These are phyloP conservation scores for Coremacera marginata DNA, from an alignment of 2,888 invertebrate genomes.

Conservation along the genomic window DNA sequence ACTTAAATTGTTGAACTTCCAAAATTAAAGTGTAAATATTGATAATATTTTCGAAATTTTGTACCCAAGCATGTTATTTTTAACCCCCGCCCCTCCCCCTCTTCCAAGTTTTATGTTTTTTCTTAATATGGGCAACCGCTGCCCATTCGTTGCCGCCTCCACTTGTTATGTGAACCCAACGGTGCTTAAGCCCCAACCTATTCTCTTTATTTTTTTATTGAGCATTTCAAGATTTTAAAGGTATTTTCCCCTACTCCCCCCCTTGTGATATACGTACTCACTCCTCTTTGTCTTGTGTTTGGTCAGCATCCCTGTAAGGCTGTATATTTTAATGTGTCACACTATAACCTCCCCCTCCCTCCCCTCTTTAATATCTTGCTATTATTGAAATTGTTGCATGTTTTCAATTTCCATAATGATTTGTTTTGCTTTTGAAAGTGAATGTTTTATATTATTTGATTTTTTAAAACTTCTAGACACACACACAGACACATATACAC, in stretches of 20 bases:
- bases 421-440: conserved; percentile 22
- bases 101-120: not conserved
- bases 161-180: not conserved
- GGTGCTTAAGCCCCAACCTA: not conserved
- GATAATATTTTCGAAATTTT: not conserved
- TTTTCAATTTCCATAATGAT: conserved; percentile 8
- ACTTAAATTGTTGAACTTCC: not conserved
- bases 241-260: not conserved
- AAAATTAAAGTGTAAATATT: no score
- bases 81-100: not conserved
- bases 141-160: not conserved
- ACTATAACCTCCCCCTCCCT: not conserved
- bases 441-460: conserved; percentile 1
- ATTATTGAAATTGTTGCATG: conserved; percentile 17
- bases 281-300: not conserved
- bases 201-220: no score
- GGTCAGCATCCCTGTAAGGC: conserved; percentile 10
- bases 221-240: no score
- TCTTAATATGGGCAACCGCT: not conserved
- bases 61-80: not conserved
- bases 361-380: not conserved
- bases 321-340: not conserved
- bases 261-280: not conserved
- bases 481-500: conserved; percentile 2
- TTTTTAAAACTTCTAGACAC: conserved; percentile 15